Conservation (phyloP, 2,113 vertebrate species). For the Formicarius rufipectus region DNA sequence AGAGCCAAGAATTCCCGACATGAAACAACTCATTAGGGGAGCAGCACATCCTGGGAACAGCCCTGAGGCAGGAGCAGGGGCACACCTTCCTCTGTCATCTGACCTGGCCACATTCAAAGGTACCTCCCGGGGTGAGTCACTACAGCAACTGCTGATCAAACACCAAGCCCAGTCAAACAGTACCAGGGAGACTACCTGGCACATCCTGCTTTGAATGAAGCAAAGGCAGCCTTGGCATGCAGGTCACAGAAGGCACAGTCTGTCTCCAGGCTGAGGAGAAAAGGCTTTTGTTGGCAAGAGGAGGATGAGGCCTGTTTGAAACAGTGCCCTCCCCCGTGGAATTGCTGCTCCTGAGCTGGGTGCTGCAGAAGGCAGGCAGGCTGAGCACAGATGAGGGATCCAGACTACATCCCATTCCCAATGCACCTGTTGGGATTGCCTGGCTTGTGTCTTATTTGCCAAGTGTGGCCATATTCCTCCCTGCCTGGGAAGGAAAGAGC, state of each 20-base stretch:
- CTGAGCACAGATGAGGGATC: neutral
- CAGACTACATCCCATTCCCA: fast-evolving
- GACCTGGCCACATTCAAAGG: neutral
- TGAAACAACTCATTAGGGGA: neutral
- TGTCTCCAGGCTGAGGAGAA: neutral
- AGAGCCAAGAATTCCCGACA: neutral
- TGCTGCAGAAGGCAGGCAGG: neutral
- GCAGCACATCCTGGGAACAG: neutral
- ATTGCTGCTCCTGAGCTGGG: fast-evolving
- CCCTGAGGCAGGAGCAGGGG: neutral
- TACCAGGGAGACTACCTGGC: neutral
- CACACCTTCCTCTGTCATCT: neutral
- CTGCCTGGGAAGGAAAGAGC: neutral
- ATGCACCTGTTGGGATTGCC: fast-evolving
- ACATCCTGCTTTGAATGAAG: neutral
- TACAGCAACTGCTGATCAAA: neutral
- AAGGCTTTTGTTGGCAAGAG: neutral
- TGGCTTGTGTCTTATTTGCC: neutral
- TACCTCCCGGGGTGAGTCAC: neutral
- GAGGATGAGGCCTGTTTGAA: neutral
- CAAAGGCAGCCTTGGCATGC: neutral
- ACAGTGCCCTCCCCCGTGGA: neutral
- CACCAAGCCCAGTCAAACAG: neutral
- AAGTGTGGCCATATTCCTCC: neutral
- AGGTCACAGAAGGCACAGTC: neutral